Percentiles rank a stretch among this genome's conserved stretches.
phyloP scores from a whole-genome alignment of 1,140 invertebrate species.

The Kradibia gibbosae region DNA sequence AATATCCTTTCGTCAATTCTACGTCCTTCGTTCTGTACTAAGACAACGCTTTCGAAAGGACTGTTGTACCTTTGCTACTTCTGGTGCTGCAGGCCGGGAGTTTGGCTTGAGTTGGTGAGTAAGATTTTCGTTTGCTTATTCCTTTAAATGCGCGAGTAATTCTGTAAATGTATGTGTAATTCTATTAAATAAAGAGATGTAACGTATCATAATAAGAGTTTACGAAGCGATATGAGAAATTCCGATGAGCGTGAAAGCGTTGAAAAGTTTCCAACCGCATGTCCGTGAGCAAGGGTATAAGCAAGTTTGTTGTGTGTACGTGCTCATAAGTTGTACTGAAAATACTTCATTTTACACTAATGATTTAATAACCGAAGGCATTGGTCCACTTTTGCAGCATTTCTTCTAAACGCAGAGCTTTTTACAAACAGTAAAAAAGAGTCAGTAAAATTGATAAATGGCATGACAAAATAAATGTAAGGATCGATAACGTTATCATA shows the following conservation, averaged over 20 bases:
- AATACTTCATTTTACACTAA: not conserved
- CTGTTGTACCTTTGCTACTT: not conserved
- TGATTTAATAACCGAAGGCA: not conserved
- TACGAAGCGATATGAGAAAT: not conserved
- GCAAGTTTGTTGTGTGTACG: not conserved
- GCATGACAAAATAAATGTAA: not conserved
- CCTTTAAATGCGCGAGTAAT: not conserved
- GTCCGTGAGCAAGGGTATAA: not conserved
- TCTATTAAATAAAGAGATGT: slow-evolving; percentile 1
- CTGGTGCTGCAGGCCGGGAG: not conserved
- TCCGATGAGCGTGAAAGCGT: slow-evolving; percentile 34
- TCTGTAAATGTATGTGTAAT: not conserved
- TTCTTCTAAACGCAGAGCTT: not conserved
- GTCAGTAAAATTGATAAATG: not conserved
- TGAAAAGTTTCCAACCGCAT: slow-evolving; percentile 33
- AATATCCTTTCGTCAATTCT: not conserved
- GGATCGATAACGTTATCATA: not conserved
- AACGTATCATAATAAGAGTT: not conserved
- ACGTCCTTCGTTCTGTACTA: not conserved
- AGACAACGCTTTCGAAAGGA: not conserved
- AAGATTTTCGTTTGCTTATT: slow-evolving; percentile 2
- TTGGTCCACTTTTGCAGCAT: not conserved
- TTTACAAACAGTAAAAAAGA: not conserved
- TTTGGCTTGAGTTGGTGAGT: slow-evolving; percentile 39
- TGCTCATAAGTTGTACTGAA: not conserved